Evolutionary conservation across 2,888 invertebrate genomes (phyloP), one percentile per base, ranked within the genome.

Genomic region (Sarcophaga rosellei): DNA sequence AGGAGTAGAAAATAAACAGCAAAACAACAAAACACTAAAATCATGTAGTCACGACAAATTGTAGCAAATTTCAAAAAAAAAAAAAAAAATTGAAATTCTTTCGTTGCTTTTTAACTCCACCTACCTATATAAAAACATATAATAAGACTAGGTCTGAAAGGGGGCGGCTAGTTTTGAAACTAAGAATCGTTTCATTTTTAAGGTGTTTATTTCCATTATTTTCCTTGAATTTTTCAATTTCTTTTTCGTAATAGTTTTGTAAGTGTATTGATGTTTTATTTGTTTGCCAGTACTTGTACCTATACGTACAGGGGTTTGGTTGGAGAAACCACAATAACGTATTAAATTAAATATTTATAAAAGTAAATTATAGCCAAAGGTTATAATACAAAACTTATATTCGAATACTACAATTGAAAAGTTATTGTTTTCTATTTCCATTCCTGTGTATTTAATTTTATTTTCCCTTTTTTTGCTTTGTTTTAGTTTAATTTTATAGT

Each of bases 301-400:
- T 4, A 11, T 53, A 1, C 3, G 57, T 65, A 11, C 45, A 2
- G 59, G 3, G 47, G 68, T 12, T 21, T 17, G 61, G 62, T 59
- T 72, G 4, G 25, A 53, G 62, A 74, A 57, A 80, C 75, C 70
- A 82, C 63, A 81, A 81, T 59, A 76, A 68, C 62, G 35, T 35
- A 88, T 87, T 82, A 81, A 82, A 88, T 82, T 88, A 85, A 79
- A 88, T 87, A 85, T 87, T 87, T 84, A 87, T 86, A 86, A 86
- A 85, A 80, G 82, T 83, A 83, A 80, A 75, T 85, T 85, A 74
- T 68, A 59, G 85, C 85, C 81, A 53, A 57, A 79, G 86, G 77
- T 72, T 83, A 82, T 82, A 84, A 82, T 82, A 84, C 69, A 83
- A 81, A 73, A 83, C 86, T 70, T 75, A 35, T 35, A 35, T 35